These are phyloP conservation scores for Solen grandis DNA, from an alignment of 1,140 invertebrate species.

Conservation along the genomic window DNA sequence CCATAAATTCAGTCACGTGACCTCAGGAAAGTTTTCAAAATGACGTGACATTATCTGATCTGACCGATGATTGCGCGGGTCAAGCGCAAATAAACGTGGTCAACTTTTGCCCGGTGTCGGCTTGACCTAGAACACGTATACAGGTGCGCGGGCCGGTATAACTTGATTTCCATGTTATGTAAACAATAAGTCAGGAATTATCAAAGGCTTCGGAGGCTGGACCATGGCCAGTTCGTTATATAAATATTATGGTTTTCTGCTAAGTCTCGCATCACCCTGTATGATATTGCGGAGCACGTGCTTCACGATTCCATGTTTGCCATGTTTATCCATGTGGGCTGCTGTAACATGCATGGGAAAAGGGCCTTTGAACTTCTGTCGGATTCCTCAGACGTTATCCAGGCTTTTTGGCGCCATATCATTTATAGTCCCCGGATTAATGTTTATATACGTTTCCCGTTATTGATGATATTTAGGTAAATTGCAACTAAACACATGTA, in stretches of 20 bases:
- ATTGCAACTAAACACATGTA: no score
- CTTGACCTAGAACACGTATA: neutral
- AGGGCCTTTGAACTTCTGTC: neutral
- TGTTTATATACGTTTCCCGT: conserved; percentile 29
- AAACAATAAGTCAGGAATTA: conserved; percentile 44
- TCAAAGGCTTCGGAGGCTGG: conserved; percentile 24
- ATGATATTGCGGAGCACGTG: neutral
- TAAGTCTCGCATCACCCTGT: conserved; percentile 28
- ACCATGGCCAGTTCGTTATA: conserved; percentile 28
- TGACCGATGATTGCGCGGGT: conserved; percentile 51
- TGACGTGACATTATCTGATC: conserved; percentile 49
- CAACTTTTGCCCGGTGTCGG: neutral
- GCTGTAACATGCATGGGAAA: no score
- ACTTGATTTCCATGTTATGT: conserved; percentile 46
- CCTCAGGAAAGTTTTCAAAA: conserved; percentile 32
- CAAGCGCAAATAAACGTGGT: conserved; percentile 23
- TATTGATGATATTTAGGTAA: no score
- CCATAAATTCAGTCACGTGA: conserved; percentile 37
- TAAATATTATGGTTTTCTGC: conserved; percentile 48
- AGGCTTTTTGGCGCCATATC: neutral
- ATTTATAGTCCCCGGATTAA: conserved; percentile 19
- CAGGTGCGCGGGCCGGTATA: conserved; percentile 21
- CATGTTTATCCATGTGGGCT: neutral
- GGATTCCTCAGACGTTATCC: neutral
- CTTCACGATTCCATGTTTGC: neutral